Conservation (phyloP, 2,797 vertebrate genomes). For the Clarias laeviceps region DNA sequence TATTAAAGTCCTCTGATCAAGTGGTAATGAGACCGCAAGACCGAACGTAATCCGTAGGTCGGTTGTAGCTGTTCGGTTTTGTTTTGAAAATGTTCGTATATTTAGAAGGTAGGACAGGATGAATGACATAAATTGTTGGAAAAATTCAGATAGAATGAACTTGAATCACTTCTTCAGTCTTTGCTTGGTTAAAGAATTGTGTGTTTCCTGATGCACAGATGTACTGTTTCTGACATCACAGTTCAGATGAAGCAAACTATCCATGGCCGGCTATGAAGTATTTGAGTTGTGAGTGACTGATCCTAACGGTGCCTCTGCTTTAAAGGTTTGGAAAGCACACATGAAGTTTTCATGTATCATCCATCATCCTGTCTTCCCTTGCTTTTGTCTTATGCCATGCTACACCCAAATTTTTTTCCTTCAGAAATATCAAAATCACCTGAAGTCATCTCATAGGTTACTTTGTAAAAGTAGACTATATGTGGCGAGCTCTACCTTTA, state of each 20-base stretch:
- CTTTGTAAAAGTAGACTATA: neutral
- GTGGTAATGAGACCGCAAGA: neutral
- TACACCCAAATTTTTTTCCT: neutral
- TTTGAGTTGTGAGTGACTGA: neutral
- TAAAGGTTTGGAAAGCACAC: neutral
- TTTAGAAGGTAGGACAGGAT: neutral
- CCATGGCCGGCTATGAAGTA: neutral
- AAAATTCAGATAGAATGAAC: neutral
- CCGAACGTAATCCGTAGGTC: neutral
- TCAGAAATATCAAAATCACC: neutral
- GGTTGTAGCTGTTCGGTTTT: neutral
- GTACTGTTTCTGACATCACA: neutral
- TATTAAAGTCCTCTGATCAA: neutral
- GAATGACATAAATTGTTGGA: neutral
- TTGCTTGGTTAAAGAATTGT: neutral
- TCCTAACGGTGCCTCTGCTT: neutral
- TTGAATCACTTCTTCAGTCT: neutral
- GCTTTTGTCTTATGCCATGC: slow-evolving; percentile 1
- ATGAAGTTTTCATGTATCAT: neutral
- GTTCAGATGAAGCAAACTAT: neutral
- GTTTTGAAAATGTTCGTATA: neutral
- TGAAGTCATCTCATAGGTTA: neutral
- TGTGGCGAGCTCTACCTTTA: slow-evolving; percentile 17
- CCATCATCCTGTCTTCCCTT: neutral
- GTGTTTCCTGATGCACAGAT: neutral